Percentiles rank a stretch among this genome's conserved stretches.
Conservation (phyloP, 2,113 vertebrate genomes). For the Camelus dromedarius region DNA sequence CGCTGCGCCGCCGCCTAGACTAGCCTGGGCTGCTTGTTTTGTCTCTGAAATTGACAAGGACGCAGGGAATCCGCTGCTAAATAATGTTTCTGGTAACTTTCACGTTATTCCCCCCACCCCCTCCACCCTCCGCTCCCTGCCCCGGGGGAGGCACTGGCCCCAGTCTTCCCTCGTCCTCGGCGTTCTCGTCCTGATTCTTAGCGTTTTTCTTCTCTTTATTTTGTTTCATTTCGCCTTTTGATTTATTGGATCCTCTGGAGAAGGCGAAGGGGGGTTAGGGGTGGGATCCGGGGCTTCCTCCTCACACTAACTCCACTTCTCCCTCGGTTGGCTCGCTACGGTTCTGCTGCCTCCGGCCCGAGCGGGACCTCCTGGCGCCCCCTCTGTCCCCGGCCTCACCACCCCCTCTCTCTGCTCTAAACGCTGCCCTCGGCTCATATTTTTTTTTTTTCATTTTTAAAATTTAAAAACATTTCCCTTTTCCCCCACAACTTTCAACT, state of each 20-base stretch:
- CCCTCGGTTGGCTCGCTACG: slow-evolving; percentile 79
- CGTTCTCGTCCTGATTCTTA: slow-evolving; percentile 77
- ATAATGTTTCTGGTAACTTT: slow-evolving; percentile 98
- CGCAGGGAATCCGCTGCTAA: slow-evolving; percentile 89
- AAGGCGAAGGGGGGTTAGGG: slow-evolving; percentile 80
- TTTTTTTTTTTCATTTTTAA: slow-evolving; percentile 36
- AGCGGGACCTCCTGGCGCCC: slow-evolving; percentile 77
- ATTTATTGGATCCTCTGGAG: slow-evolving; percentile 78
- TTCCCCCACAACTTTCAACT: slow-evolving; percentile 68
- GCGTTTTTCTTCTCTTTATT: slow-evolving; percentile 82
- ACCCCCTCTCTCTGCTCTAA: slow-evolving; percentile 63
- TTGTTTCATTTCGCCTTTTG: slow-evolving; percentile 85
- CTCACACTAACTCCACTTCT: slow-evolving; percentile 82
- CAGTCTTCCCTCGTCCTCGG: slow-evolving; percentile 70
- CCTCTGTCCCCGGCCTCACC: slow-evolving; percentile 70
- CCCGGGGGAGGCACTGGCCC: slow-evolving; percentile 76
- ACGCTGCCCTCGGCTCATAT: slow-evolving; percentile 24
- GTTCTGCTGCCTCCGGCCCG: slow-evolving; percentile 78
- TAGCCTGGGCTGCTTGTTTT: slow-evolving; percentile 86
- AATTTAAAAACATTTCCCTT: slow-evolving; percentile 7
- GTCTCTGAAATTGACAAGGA: slow-evolving; percentile 89
- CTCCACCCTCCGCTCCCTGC: slow-evolving; percentile 76
- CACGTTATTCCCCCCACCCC: slow-evolving; percentile 85
- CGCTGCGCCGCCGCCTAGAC: slow-evolving; percentile 83
- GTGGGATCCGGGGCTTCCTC: slow-evolving; percentile 80